Percentiles rank a stretch among this genome's conserved stretches.
These are phyloP conservation scores for Tadarida brasiliensis DNA, from an alignment of 2,797 vertebrate genomes.

Conservation along the genomic window DNA sequence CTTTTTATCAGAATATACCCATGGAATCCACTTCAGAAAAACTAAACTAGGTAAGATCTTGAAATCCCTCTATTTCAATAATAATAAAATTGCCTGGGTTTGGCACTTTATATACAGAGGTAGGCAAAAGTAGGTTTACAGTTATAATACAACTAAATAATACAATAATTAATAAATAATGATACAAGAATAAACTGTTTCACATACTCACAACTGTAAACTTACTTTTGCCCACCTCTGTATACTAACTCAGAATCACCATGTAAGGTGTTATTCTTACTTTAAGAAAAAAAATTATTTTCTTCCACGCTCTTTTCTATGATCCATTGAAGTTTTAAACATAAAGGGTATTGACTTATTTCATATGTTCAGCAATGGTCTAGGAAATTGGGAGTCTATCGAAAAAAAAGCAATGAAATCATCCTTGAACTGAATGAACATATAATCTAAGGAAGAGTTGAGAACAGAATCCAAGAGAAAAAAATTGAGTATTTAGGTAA, in stretches of 20 bases:
- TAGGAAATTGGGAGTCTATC: background rate
- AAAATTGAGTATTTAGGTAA: background rate
- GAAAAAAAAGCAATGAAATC: background rate
- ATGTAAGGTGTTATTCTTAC: background rate
- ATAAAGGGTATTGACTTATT: background rate
- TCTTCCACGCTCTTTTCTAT: background rate
- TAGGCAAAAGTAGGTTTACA: background rate
- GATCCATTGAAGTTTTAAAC: background rate
- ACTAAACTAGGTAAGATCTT: background rate
- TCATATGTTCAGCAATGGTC: background rate
- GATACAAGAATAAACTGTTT: background rate
- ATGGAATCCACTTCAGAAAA: background rate
- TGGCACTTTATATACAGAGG: background rate
- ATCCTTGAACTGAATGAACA: background rate
- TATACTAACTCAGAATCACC: background rate
- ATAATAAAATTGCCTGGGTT: background rate
- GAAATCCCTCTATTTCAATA: slow-evolving; percentile 1
- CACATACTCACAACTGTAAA: background rate
- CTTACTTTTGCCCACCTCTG: background rate
- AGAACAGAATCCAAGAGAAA: background rate
- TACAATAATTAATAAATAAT: background rate
- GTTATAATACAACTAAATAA: background rate
- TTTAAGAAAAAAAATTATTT: background rate
- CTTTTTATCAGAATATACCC: background rate
- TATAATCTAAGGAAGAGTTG: background rate